Evolutionary conservation across 2,888 invertebrate species (phyloP), one percentile per base, ranked within the genome.

Genomic region (Tetragnatha montana): DNA sequence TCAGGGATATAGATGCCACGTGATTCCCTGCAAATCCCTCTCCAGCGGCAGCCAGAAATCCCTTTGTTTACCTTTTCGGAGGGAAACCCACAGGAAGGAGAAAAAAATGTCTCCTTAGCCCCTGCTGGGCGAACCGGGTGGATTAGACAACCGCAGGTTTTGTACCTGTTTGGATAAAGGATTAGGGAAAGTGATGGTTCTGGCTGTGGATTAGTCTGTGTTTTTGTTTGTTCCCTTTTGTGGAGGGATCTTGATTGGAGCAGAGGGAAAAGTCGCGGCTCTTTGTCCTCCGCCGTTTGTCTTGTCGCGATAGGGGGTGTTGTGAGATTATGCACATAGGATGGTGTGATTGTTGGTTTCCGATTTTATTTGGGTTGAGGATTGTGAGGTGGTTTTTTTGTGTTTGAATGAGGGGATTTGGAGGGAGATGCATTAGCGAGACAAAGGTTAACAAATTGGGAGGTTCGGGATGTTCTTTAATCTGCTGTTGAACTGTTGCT

Each of bases 161-260:
- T 70, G 78, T 82, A 87, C 87, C 82, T 87, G 87, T 87, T 87
- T 87, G 82, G 87, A 87, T 87, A 87, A 87, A 87, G 75, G 81
- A 87, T 87, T 87, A 87, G 76, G 71, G 75, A 78, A 81, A 82
- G 87, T 75, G 75, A 87, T 81, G 79, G 86, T 80, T 74, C 74
- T 3, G 60, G 83, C 51, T 75, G 69, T 85, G 86, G 86, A 86
- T 86, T 86, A 86, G 86, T 60, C 60, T 10, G 60, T 17, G 47
- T 78, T 86, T 74, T 68, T 68, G 47, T 73, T 47, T 51, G 22
- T 68, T 21, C 22, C 22, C n/a, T 71, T 50, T 35, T 69, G 76
- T 78, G 70, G 8, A 49, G 51, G 71, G 68, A 68, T 73, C 14
- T 78, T 78, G 78, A 78, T 78, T 78, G 78, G 50, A 68, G 60